Evolutionary conservation across 2,888 invertebrate genomes (phyloP).

Genomic region (Heliconius charithonia): DNA sequence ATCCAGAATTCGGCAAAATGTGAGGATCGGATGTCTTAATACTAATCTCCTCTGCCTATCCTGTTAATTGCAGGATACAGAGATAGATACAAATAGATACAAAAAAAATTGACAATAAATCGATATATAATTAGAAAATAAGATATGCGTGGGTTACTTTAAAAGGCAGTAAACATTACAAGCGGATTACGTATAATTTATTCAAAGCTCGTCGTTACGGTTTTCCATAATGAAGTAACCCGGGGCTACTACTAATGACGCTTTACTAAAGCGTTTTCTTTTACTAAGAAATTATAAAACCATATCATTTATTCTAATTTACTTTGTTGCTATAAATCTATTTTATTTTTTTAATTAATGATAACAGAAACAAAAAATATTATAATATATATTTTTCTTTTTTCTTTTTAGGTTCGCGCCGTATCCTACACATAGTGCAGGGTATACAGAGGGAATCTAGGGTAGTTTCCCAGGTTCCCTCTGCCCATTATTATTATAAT

Average conservation of each 20-base stretch:
- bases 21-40: too few relatives aligned
- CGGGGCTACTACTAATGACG: slow-evolving; percentile 34
- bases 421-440: too few relatives aligned
- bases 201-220: slow-evolving; percentile 37
- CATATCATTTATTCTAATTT: not conserved
- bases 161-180: slow-evolving; percentile 27
- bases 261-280: slow-evolving; percentile 2
- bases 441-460: too few relatives aligned
- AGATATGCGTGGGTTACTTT: slow-evolving; percentile 11
- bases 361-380: too few relatives aligned
- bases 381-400: too few relatives aligned
- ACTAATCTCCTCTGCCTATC: too few relatives aligned
- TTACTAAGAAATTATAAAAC: not conserved
- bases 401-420: too few relatives aligned
- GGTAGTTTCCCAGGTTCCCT: too few relatives aligned
- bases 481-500: too few relatives aligned
- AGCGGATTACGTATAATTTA: slow-evolving; percentile 39
- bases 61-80: too few relatives aligned
- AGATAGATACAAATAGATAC: too few relatives aligned
- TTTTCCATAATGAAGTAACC: slow-evolving; percentile 37
- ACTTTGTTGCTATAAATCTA: not conserved
- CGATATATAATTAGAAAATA: slow-evolving; percentile 21
- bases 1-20: too few relatives aligned
- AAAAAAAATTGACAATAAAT: slow-evolving; percentile 5
- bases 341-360: not conserved